Conservation (phyloP, 2,113 vertebrate genomes). For the Nicator chloris region DNA sequence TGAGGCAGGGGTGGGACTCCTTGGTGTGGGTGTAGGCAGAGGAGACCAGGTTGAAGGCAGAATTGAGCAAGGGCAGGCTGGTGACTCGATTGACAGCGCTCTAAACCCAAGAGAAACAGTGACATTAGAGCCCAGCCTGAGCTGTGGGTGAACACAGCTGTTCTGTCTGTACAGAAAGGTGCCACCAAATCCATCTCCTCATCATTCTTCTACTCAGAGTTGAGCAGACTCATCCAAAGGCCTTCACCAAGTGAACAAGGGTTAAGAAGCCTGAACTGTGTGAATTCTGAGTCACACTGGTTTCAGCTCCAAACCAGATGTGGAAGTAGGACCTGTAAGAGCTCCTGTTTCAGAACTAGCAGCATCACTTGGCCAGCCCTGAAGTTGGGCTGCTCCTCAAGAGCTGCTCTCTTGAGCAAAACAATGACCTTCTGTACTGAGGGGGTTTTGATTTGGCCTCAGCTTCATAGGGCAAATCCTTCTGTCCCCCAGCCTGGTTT, state of each 20-base stretch:
- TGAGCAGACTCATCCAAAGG: not conserved
- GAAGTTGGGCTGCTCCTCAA: too few species aligned
- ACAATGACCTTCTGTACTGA: not conserved
- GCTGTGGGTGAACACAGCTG: not conserved
- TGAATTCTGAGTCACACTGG: not conserved
- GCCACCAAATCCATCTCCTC: not conserved
- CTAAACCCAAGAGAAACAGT: not conserved
- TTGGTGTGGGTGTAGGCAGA: slow-evolving; percentile 84
- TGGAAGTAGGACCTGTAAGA: not conserved
- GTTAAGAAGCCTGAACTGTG: not conserved
- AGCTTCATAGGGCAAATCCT: not conserved
- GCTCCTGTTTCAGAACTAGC: not conserved
- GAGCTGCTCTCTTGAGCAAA: not conserved
- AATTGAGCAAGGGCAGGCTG: slow-evolving; percentile 84
- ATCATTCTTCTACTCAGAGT: not conserved
- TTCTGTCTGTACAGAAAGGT: not conserved
- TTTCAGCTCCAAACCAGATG: not conserved
- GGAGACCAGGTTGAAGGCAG: slow-evolving; percentile 79
- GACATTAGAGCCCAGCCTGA: not conserved
- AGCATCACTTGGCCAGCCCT: not conserved
- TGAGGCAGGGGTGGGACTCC: slow-evolving; percentile 82
- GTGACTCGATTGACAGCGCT: slow-evolving; percentile 80
- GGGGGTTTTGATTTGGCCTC: not conserved
- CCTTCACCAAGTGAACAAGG: not conserved
- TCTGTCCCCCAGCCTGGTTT: not conserved